Evolutionary conservation across 2,888 invertebrate species (phyloP).

Genomic region (Drosophila bunnanda): DNA sequence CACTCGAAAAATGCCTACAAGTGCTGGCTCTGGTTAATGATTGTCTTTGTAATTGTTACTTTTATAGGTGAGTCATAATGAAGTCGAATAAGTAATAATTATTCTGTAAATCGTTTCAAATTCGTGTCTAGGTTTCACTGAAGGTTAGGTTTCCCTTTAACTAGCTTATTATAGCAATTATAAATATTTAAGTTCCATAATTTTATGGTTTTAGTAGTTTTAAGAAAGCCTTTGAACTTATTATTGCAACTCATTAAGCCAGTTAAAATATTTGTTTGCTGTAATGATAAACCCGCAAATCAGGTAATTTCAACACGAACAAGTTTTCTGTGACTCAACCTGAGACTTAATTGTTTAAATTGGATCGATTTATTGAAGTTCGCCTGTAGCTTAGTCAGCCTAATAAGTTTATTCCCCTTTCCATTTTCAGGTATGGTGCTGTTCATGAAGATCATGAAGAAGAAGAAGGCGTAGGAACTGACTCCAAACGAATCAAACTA

Average conservation of each 20-base stretch:
- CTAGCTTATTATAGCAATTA: background rate
- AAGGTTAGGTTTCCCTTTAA: constrained; percentile 3
- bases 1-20: constrained; percentile 95
- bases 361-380: constrained; percentile 14
- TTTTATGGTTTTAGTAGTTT: background rate
- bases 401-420: constrained; percentile 40
- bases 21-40: constrained; percentile 97
- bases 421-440: constrained; percentile 92
- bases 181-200: background rate
- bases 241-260: background rate
- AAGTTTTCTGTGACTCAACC: constrained; percentile 23
- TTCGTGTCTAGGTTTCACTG: background rate
- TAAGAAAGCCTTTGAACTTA: background rate
- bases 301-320: constrained; percentile 13
- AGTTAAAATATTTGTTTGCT: background rate
- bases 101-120: background rate
- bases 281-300: background rate
- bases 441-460: constrained; percentile 96
- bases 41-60: constrained; percentile 92
- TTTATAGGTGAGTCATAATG: constrained; percentile 91
- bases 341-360: background rate
- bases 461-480: constrained; percentile 84
- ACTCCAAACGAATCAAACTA: background rate
- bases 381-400: constrained; percentile 5
- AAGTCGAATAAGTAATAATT: background rate